Percentiles rank a stretch among this genome's conserved stretches.
These are phyloP conservation scores for Macropis europaea DNA, from an alignment of 2,888 invertebrate genomes.

Conservation along the genomic window DNA sequence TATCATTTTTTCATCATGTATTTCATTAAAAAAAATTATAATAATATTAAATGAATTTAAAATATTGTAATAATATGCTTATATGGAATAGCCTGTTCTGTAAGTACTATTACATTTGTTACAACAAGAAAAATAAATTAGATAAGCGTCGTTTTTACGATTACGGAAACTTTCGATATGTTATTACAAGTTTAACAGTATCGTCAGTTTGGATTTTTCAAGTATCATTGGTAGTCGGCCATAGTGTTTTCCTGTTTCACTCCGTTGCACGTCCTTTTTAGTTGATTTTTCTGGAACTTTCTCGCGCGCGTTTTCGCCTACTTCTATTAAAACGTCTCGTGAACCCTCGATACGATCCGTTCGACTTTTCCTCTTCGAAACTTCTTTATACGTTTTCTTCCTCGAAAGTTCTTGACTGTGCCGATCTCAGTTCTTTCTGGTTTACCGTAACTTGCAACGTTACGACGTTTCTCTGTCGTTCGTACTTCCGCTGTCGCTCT, in stretches of 20 bases:
- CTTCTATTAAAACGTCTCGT: slow-evolving; percentile 57
- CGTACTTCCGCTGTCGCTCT: slow-evolving; percentile 3
- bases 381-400: slow-evolving; percentile 65
- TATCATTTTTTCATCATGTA: too few species aligned
- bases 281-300: slow-evolving; percentile 44
- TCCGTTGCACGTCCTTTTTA: slow-evolving; percentile 31
- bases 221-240: slow-evolving; percentile 38
- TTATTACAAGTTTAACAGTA: slow-evolving; percentile 21
- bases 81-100: too few species aligned
- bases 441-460: slow-evolving; percentile 43
- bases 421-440: slow-evolving; percentile 49
- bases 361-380: slow-evolving; percentile 58
- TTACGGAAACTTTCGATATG: slow-evolving; percentile 1
- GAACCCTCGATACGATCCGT: slow-evolving; percentile 58
- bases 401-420: slow-evolving; percentile 55
- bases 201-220: slow-evolving; percentile 30
- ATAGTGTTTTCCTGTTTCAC: slow-evolving; percentile 49
- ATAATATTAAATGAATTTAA: too few species aligned
- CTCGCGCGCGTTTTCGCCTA: slow-evolving; percentile 55
- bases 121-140: too few species aligned
- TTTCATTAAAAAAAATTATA: too few species aligned
- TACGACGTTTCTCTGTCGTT: slow-evolving; percentile 42
- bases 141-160: not conserved
- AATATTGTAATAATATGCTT: too few species aligned
- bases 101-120: too few species aligned